phyloP scores from a whole-genome alignment of 2,797 vertebrate genomes.

The Nyctibius grandis region DNA sequence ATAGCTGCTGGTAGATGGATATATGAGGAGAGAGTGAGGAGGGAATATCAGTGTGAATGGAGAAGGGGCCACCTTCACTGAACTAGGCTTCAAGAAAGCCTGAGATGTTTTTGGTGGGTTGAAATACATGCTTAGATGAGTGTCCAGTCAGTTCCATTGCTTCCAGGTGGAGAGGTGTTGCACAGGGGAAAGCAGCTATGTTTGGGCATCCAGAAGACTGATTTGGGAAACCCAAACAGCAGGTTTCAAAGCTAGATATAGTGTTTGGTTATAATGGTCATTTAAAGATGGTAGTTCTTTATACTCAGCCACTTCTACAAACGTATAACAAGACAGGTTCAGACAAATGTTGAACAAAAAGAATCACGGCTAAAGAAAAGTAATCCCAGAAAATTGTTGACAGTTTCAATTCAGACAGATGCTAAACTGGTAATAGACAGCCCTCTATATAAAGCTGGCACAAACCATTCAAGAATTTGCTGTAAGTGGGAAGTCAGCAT shows the following conservation, averaged over 20 bases:
- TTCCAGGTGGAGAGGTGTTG: neutral
- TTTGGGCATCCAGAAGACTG: neutral
- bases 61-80: neutral
- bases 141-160: neutral
- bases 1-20: neutral
- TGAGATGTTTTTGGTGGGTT: neutral
- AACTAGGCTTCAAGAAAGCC: neutral
- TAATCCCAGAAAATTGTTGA: neutral
- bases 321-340: neutral
- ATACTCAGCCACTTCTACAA: neutral
- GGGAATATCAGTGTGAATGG: neutral
- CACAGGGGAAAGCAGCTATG: neutral
- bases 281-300: neutral
- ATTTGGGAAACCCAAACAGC: neutral
- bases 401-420: neutral
- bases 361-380: neutral
- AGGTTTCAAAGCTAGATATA: neutral
- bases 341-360: neutral
- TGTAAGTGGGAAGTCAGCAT: neutral
- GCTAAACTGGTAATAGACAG: neutral
- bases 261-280: rapidly evolving
- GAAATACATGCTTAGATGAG: neutral
- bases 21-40: neutral
- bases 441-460: neutral
- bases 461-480: neutral